Evolutionary conservation across 2,888 invertebrate species (phyloP), one percentile per base, ranked within the genome.

Genomic region (Amblyjoppa proteus): DNA sequence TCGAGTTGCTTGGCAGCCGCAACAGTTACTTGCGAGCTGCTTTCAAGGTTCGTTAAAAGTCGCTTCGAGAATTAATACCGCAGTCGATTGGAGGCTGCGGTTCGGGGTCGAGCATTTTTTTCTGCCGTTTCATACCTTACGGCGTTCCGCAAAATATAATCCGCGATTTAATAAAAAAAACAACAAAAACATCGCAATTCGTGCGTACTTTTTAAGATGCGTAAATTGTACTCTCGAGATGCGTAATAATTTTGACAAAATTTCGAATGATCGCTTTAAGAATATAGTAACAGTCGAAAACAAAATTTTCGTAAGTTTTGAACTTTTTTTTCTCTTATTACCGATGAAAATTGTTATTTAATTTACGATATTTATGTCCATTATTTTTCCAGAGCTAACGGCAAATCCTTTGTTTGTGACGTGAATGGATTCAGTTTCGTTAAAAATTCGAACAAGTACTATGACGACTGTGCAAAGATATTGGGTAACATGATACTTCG

Each of bases 361-460:
- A 31, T 45, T 31, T 13, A 28, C 34, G 16, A 11, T 56, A 58
- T 61, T 85, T 86, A 78, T 45, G 79, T 75, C 56, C 68, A 73
- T 76, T 77, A 58, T 81, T 84, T 82, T 93, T 94, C 28, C 91
- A 97, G 99, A 94, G 99, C 99, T 28, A 99, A 98, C 95, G 99
- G 99, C 71, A 98, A 99, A 94, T 99, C 99, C 0, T 99, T 98
- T 94, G 99, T 99, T 0, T 99, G 99, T 95, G 99, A 99, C 95
- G 99, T 99, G 3, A 99, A 99, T 94, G 99, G 99, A 0, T 99
- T 99, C 94, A 99, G 99, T 93, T 99, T 99, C 94, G 99, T 99
- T 38, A 99, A 99, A 94, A 99, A 99, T 94, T 99, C 99, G 0
- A 98, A 98, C 94, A 99, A 99, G 93, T 99, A 99, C 95, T 99